A percentile compares a stretch with the other conserved stretches of the same genome.
Evolutionary conservation across 2,797 vertebrate species (phyloP).

Genomic region (Schizopygopsis pylzovi): DNA sequence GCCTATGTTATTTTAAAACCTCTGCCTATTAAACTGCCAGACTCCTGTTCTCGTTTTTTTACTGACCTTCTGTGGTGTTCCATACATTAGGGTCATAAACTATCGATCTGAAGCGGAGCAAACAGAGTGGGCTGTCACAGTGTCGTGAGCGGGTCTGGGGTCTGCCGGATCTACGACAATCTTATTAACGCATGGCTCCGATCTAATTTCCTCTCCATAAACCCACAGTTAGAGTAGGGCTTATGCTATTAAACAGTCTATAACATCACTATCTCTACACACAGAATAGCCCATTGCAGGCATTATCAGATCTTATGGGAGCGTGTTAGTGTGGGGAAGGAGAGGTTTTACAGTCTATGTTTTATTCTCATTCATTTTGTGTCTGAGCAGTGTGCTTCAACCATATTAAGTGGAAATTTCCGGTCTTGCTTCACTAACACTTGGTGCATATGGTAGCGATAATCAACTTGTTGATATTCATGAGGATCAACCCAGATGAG

Average conservation of each 20-base stretch:
- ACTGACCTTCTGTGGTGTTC: slow-evolving; percentile 63
- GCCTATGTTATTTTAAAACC: slow-evolving; percentile 63
- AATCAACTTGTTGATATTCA: slow-evolving; percentile 67
- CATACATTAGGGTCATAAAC: slow-evolving; percentile 57
- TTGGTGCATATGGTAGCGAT: slow-evolving; percentile 65
- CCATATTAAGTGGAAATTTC: slow-evolving; percentile 13
- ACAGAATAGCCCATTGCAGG: neutral
- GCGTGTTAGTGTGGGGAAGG: neutral
- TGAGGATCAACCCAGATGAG: slow-evolving; percentile 61
- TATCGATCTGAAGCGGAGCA: slow-evolving; percentile 65
- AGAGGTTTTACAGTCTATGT: neutral
- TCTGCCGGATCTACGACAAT: slow-evolving; percentile 20
- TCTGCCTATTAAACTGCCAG: slow-evolving; percentile 62
- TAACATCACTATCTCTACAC: slow-evolving; percentile 8
- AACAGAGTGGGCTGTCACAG: neutral
- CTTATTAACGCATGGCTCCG: neutral
- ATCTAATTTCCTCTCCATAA: slow-evolving; percentile 22
- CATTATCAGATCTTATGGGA: neutral
- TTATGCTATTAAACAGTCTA: neutral
- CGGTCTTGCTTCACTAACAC: neutral
- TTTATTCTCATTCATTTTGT: slow-evolving; percentile 10
- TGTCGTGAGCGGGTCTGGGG: neutral
- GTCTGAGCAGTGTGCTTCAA: neutral
- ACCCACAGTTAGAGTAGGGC: neutral
- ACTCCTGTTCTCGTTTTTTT: slow-evolving; percentile 48